phyloP scores from a whole-genome alignment of 2,113 vertebrate genomes.

The Hippoglossus stenolepis region DNA sequence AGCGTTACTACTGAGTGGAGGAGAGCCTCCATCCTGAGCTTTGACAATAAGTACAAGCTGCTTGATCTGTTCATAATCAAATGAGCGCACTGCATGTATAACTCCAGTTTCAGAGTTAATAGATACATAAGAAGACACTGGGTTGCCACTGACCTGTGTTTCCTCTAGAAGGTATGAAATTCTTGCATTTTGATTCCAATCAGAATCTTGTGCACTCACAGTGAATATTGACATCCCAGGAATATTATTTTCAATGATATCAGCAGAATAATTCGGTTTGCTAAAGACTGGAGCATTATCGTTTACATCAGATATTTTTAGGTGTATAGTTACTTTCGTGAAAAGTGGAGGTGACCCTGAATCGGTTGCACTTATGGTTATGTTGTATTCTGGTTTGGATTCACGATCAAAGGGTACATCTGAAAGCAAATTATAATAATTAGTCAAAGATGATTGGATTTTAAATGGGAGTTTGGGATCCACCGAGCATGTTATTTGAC shows the following conservation, averaged over 20 bases:
- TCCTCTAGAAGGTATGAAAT: slow-evolving; percentile 55
- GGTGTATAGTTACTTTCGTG: slow-evolving; percentile 16
- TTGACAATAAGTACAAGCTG: slow-evolving; percentile 40
- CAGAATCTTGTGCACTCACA: slow-evolving; percentile 41
- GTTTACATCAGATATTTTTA: slow-evolving; percentile 68
- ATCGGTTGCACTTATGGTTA: slow-evolving; percentile 66
- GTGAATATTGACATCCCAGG: slow-evolving; percentile 55
- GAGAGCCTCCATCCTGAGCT: slow-evolving; percentile 62
- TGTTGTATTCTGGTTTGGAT: slow-evolving; percentile 49
- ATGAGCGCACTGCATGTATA: slow-evolving; percentile 54
- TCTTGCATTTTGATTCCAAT: slow-evolving; percentile 56
- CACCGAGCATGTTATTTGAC: slow-evolving; percentile 51
- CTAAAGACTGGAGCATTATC: slow-evolving; percentile 68
- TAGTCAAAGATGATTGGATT: slow-evolving; percentile 63
- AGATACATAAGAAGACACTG: slow-evolving; percentile 55
- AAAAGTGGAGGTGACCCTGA: slow-evolving; percentile 57
- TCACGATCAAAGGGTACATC: slow-evolving; percentile 61
- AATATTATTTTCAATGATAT: slow-evolving; percentile 63
- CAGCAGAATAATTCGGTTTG: slow-evolving; percentile 40
- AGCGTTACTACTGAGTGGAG: slow-evolving; percentile 46
- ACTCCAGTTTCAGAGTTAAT: slow-evolving; percentile 70
- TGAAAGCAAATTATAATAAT: slow-evolving; percentile 70
- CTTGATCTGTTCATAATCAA: slow-evolving; percentile 75
- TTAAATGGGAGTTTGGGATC: slow-evolving; percentile 59
- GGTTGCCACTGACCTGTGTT: slow-evolving; percentile 3